Conservation (phyloP, 2,113 vertebrate genomes). For the Tilapia sparmanii region DNA sequence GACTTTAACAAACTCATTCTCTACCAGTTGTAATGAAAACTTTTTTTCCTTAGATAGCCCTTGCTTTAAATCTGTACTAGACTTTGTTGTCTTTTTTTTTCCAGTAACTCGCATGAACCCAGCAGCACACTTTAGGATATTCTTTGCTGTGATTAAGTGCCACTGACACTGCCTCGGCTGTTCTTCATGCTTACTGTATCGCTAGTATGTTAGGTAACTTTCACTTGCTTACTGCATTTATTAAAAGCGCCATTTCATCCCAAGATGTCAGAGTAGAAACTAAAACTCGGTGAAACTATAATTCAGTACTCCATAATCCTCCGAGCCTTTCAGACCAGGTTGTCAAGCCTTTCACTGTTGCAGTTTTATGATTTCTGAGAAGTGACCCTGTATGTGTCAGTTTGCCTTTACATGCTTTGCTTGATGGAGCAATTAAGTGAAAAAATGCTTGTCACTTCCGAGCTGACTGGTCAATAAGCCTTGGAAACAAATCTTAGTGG, state of each 20-base stretch:
- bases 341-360: background rate
- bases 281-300: background rate
- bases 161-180: conserved; percentile 18
- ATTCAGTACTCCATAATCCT: background rate
- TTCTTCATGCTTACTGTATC: background rate
- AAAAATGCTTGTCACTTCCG: conserved; percentile 6
- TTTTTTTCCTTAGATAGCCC: background rate
- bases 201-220: background rate
- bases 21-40: background rate
- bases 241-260: conserved; percentile 9
- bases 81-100: background rate
- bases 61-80: background rate
- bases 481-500: conserved; percentile 7
- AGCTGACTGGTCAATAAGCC: conserved; percentile 13
- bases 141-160: conserved; percentile 5
- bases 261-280: background rate
- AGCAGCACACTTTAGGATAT: background rate
- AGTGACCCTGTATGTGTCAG: conserved; percentile 5
- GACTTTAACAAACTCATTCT: background rate
- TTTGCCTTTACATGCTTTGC: conserved; percentile 26
- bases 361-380: background rate
- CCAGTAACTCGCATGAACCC: background rate
- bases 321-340: background rate
- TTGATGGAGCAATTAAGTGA: conserved; percentile 40
- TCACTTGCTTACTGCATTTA: conserved; percentile 1